These are phyloP conservation scores for Drosophila gaucha DNA, from an alignment of 2,888 invertebrate genomes.

Conservation along the genomic window DNA sequence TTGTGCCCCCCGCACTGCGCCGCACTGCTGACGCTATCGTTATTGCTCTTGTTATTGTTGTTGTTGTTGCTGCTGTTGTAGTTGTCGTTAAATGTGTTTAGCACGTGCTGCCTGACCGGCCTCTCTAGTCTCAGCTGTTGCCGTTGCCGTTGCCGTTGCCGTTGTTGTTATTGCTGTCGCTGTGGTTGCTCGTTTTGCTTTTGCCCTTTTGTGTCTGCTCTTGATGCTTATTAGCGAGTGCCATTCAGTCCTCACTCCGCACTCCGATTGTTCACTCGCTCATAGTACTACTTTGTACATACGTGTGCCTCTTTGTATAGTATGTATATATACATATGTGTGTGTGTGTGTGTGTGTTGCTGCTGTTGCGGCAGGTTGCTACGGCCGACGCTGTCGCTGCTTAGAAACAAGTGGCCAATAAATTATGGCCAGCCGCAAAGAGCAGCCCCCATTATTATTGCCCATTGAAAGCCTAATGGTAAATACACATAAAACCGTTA, in stretches of 20 bases:
- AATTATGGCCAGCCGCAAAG: slow-evolving; percentile 72
- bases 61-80: slow-evolving; percentile 46
- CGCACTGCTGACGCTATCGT: slow-evolving; percentile 43
- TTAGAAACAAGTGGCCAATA: slow-evolving; percentile 80
- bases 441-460: slow-evolving; percentile 73
- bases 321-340: no score
- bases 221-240: slow-evolving; percentile 79
- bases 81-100: slow-evolving; percentile 80
- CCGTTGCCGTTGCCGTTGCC: slow-evolving; percentile 6
- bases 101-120: slow-evolving; percentile 70
- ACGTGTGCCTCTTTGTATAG: background rate
- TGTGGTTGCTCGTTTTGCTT: slow-evolving; percentile 50
- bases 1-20: slow-evolving; percentile 47
- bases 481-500: slow-evolving; percentile 77
- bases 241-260: slow-evolving; percentile 59
- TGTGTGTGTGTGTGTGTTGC: slow-evolving; percentile 5
- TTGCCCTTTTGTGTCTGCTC: slow-evolving; percentile 77
- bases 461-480: slow-evolving; percentile 74
- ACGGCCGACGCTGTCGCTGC: slow-evolving; percentile 42
- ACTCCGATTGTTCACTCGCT: slow-evolving; percentile 26
- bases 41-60: slow-evolving; percentile 53
- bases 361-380: slow-evolving; percentile 56
- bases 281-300: slow-evolving; percentile 31
- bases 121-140: slow-evolving; percentile 57
- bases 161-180: slow-evolving; percentile 23